Evolutionary conservation across 2,797 vertebrate species (phyloP), one percentile per base, ranked within the genome.

Genomic region (Lithobates sylvaticus): DNA sequence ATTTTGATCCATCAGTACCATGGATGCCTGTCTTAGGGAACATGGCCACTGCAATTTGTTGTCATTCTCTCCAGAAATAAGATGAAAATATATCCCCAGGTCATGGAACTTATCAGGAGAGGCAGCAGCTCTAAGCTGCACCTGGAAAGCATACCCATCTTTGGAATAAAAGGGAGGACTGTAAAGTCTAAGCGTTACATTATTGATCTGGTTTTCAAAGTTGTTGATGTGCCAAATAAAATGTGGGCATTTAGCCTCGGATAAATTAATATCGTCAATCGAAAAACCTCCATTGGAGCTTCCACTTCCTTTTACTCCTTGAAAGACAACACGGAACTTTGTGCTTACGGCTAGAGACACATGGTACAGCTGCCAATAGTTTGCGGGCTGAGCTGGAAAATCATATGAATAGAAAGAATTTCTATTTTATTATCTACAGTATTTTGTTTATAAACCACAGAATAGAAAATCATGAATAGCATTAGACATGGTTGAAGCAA

Each of bases 231-330:
- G 94, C 97, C 98, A 99, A 50, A 94, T 5, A 0, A 97, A 96
- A 83, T 98, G 96, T 23, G 97, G 97, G 88, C 97, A 99, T 64
- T 87, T 91, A 8, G 96, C 96, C 92, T 99, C 98, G 0, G 97
- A 97, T 29, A 99, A 92, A 91, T 97, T 99, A 88, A 99, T 95
- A 88, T 98, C 97, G 0, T 99, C 97, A 78, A 98, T 92, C 2
- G 97, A 98, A 74, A 98, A 89, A 7, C 97, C 97, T 2, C 97
- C 97, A 0, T 27, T 10, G 5, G 93, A 90, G 2, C 61, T 10
- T 1, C 90, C 82, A 0, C 61, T 67, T 34, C 88, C 92, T 90
- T 91, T 96, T 36, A 89, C 26, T 0, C 96, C 97, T 93, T 95
- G 80, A 88, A 98, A 98, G 61, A 96, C 92, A 7, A 98, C 93